phyloP scores from a whole-genome alignment of 2,797 vertebrate species.

The Alectoris magna region DNA sequence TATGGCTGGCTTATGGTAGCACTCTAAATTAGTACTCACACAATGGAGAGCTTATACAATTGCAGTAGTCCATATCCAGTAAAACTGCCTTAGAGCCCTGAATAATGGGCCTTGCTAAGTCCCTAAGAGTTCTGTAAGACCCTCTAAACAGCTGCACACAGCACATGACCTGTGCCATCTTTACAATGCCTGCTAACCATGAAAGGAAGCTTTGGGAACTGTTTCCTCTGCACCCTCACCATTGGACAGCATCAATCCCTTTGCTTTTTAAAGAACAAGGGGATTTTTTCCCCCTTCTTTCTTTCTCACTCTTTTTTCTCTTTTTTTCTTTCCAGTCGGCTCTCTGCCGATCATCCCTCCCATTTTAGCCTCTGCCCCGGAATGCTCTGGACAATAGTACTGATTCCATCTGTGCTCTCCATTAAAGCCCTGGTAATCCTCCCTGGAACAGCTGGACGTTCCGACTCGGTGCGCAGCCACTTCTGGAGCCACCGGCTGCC shows the following conservation, averaged over 20 bases:
- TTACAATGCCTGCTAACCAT: conserved; percentile 65
- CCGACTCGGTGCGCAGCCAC: conserved; percentile 43
- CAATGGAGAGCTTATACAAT: conserved; percentile 75
- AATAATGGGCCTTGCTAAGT: conserved; percentile 71
- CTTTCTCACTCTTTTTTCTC: background rate
- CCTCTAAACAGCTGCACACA: conserved; percentile 71
- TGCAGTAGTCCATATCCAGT: conserved; percentile 76
- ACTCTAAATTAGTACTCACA: conserved; percentile 72
- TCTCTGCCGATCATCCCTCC: conserved; percentile 73
- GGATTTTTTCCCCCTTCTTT: conserved; percentile 33
- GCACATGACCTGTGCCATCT: conserved; percentile 69
- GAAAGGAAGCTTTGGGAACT: conserved; percentile 64
- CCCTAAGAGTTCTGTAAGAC: conserved; percentile 75
- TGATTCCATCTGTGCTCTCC: conserved; percentile 82
- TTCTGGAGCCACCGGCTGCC: conserved; percentile 63
- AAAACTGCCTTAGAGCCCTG: conserved; percentile 67
- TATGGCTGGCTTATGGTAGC: conserved; percentile 64
- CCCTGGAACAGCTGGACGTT: conserved; percentile 80
- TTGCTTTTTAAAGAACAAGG: conserved; percentile 65
- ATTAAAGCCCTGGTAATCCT: conserved; percentile 83
- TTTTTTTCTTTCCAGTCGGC: conserved; percentile 53
- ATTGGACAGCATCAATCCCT: conserved; percentile 13
- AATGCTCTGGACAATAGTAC: conserved; percentile 76
- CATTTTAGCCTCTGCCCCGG: conserved; percentile 76
- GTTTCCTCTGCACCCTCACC: conserved; percentile 58